Percentiles rank a stretch among this genome's conserved stretches.
Conservation (phyloP, 2,797 vertebrate species). For the Acanthurus lineatus region DNA sequence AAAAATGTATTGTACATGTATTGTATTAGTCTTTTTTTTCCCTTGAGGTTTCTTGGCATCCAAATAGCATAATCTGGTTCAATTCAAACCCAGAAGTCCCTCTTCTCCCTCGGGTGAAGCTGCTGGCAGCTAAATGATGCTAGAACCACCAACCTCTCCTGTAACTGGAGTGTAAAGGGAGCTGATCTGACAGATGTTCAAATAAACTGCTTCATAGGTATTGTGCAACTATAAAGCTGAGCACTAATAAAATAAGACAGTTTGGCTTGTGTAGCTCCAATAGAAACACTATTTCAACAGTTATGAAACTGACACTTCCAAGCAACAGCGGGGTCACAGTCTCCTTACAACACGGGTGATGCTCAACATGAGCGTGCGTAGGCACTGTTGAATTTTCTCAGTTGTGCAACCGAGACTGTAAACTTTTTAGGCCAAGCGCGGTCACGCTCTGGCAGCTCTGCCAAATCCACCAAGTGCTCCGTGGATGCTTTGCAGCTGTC, state of each 20-base stretch:
- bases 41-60: too few species aligned
- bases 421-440: conserved; percentile 47
- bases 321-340: conserved; percentile 19
- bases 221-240: conserved; percentile 32
- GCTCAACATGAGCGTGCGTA: conserved; percentile 43
- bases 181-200: conserved; percentile 35
- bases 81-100: too few species aligned
- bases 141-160: background rate
- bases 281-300: conserved; percentile 42
- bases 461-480: conserved; percentile 52
- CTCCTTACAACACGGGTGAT: conserved; percentile 45
- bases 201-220: conserved; percentile 24
- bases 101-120: too few species aligned
- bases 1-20: too few species aligned
- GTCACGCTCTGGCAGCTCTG: conserved; percentile 38
- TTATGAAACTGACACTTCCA: conserved; percentile 58
- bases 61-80: too few species aligned
- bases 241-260: conserved; percentile 30
- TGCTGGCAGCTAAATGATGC: background rate
- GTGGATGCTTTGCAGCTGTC: conserved; percentile 67
- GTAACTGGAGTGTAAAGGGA: conserved; percentile 5
- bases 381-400: conserved; percentile 45
- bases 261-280: conserved; percentile 12
- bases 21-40: too few species aligned
- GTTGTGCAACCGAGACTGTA: conserved; percentile 56